These are phyloP conservation scores for Emberiza fucata DNA, from an alignment of 2,113 vertebrate species.

Conservation along the genomic window DNA sequence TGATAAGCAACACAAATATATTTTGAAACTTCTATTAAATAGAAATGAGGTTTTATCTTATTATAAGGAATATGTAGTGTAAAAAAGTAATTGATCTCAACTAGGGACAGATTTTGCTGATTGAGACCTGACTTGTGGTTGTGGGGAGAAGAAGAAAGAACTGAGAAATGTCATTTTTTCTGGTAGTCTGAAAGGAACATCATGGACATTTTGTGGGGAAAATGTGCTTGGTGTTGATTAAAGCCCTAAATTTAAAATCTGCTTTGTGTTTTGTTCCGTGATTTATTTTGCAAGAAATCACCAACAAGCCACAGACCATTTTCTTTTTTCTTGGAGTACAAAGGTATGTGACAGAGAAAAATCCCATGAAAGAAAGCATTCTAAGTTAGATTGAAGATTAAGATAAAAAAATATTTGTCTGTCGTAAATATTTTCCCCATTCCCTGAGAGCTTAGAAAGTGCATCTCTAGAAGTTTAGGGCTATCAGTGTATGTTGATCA, in stretches of 20 bases:
- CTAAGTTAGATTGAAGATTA: conserved; percentile 10
- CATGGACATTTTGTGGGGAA: not conserved
- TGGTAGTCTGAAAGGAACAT: not conserved
- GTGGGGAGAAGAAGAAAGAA: not conserved
- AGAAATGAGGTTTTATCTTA: not conserved
- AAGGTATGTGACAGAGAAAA: conserved; percentile 14
- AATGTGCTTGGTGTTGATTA: not conserved
- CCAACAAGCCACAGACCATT: not conserved
- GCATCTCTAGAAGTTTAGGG: not conserved
- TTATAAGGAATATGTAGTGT: not conserved
- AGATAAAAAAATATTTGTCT: conserved; percentile 32
- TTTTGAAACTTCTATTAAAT: not conserved
- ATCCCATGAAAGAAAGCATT: conserved; percentile 13
- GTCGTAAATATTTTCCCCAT: conserved; percentile 43
- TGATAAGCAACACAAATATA: not conserved
- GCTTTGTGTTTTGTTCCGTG: not conserved
- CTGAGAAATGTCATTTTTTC: not conserved
- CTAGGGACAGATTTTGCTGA: not conserved
- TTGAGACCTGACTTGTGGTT: not conserved
- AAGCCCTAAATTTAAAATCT: not conserved
- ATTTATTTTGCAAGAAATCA: not conserved
- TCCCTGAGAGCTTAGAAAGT: conserved; percentile 8
- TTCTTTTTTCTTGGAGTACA: not conserved
- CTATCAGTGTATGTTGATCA: conserved; percentile 15
- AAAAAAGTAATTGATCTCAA: not conserved